Conservation (phyloP, 1,140 invertebrate genomes). For the Trialeurodes vaporariorum region DNA sequence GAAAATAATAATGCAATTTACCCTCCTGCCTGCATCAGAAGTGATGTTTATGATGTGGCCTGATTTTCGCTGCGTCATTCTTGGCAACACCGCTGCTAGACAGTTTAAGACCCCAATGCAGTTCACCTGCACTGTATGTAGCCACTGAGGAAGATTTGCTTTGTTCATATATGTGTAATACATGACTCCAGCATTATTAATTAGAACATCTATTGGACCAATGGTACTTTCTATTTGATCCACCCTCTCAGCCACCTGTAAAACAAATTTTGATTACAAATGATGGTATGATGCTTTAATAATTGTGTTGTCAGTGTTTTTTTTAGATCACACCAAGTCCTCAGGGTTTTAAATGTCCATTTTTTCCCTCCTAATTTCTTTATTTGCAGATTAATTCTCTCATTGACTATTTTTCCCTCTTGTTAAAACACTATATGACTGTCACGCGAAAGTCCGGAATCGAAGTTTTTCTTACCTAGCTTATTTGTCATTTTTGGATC, state of each 20-base stretch:
- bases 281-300: not conserved
- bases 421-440: no score
- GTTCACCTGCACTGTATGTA: conserved; percentile 25
- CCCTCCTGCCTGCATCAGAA: conserved; percentile 26
- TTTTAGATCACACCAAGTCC: no score
- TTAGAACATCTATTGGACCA: conserved; percentile 24
- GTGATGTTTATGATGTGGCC: conserved; percentile 27
- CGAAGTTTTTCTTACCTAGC: no score
- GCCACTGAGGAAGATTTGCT: conserved; percentile 21
- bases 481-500: no score
- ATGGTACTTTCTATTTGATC: conserved; percentile 17
- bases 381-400: no score
- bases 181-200: conserved; percentile 28
- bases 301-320: no score
- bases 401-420: no score
- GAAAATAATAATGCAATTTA: no score
- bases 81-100: conserved; percentile 20
- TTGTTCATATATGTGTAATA: conserved; percentile 26
- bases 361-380: no score
- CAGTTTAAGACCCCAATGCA: conserved; percentile 25
- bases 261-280: conserved; percentile 3
- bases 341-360: no score
- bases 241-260: conserved; percentile 20
- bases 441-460: no score
- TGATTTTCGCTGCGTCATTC: conserved; percentile 20